These are phyloP conservation scores for Pontoporia blainvillei DNA, from an alignment of 2,113 vertebrate genomes.

Conservation along the genomic window DNA sequence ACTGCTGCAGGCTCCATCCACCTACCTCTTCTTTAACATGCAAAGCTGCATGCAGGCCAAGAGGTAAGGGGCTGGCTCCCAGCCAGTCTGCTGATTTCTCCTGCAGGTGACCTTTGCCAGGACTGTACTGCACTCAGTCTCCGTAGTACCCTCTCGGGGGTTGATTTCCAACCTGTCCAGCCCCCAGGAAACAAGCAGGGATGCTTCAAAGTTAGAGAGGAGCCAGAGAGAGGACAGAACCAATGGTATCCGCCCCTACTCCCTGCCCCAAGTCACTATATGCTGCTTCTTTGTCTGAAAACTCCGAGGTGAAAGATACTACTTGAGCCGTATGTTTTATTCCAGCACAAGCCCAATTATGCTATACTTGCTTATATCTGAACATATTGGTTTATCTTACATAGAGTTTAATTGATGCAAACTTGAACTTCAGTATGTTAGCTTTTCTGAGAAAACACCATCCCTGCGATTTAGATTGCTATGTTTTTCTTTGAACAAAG, in stretches of 20 bases:
- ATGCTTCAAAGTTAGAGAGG: neutral
- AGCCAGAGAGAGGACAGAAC: neutral
- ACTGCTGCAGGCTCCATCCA: neutral
- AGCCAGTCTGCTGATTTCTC: neutral
- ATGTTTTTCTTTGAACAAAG: conserved; percentile 63
- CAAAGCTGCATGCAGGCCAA: neutral
- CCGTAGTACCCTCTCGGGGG: neutral
- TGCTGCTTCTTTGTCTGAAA: conserved; percentile 70
- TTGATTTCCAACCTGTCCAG: conserved; percentile 10
- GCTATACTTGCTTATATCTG: conserved; percentile 69
- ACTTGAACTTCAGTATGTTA: conserved; percentile 74
- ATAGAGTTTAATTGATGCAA: conserved; percentile 75
- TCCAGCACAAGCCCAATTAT: conserved; percentile 69
- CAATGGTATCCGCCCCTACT: neutral
- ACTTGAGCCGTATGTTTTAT: conserved; percentile 67
- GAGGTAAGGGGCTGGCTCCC: neutral
- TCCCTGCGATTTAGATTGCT: conserved; percentile 59
- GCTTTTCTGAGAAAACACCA: conserved; percentile 70
- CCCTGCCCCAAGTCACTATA: conserved; percentile 40
- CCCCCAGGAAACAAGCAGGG: neutral
- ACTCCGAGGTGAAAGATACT: conserved; percentile 71
- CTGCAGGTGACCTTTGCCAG: conserved; percentile 38
- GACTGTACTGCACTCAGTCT: neutral
- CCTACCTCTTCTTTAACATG: neutral
- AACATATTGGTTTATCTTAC: conserved; percentile 77